These are phyloP conservation scores for Bubo bubo DNA, from an alignment of 2,113 vertebrate genomes.

Conservation along the genomic window DNA sequence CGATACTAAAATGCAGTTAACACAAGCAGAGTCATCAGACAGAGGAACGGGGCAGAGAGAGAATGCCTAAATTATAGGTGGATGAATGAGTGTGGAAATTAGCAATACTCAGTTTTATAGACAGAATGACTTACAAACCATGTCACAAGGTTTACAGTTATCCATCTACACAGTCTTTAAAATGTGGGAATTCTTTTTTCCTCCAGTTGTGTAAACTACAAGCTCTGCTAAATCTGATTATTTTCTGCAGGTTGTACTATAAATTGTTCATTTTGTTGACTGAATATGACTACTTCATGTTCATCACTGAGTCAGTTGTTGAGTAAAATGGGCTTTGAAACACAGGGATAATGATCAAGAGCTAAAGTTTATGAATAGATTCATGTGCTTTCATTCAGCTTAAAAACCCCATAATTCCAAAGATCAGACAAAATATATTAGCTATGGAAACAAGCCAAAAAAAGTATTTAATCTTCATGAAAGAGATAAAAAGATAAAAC, in stretches of 20 bases:
- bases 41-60: neutral
- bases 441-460: constrained; percentile 7
- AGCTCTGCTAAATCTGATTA: neutral
- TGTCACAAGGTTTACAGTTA: neutral
- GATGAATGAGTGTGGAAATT: neutral
- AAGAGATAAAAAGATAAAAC: constrained; percentile 39
- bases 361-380: constrained; percentile 24
- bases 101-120: neutral
- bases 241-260: neutral
- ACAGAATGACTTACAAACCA: neutral
- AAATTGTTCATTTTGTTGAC: neutral
- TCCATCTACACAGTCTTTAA: neutral
- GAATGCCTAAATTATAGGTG: neutral
- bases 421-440: constrained; percentile 60
- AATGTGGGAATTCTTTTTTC: neutral
- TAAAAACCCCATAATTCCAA: constrained; percentile 8
- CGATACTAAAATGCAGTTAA: neutral
- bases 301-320: neutral
- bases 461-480: constrained; percentile 27
- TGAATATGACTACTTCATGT: neutral
- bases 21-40: neutral
- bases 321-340: constrained; percentile 27
- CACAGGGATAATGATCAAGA: constrained; percentile 7
- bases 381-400: constrained; percentile 21
- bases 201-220: neutral